Evolutionary conservation across 1,140 invertebrate species (phyloP).

Genomic region (Frieseomelitta varia): DNA sequence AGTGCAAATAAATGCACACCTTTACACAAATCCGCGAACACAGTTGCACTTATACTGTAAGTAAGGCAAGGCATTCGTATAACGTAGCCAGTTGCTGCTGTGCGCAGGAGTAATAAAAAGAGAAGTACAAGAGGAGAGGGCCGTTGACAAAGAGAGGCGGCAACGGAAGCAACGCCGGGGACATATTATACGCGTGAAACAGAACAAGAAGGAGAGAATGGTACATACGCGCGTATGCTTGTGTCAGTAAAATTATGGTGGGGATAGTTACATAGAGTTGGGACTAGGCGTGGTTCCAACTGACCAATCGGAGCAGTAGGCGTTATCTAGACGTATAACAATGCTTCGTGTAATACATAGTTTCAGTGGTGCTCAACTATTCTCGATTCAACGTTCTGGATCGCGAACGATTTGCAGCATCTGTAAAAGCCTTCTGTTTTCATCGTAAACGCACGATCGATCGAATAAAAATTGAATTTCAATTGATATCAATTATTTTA

Average conservation of each 20-base stretch:
- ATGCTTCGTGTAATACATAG: conserved; percentile 24
- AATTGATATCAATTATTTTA: background rate
- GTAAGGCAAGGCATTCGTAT: background rate
- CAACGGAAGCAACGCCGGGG: conserved; percentile 15
- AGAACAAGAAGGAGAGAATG: conserved; percentile 18
- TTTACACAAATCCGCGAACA: background rate
- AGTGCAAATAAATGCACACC: conserved; percentile 28
- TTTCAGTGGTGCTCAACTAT: conserved; percentile 21
- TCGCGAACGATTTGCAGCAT: background rate
- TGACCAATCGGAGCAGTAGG: conserved; percentile 52
- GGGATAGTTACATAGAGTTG: conserved; percentile 41
- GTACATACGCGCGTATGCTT: background rate
- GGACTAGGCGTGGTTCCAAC: conserved; percentile 52
- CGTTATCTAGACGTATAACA: conserved; percentile 56
- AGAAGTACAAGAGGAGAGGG: conserved; percentile 8
- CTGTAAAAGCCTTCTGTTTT: background rate
- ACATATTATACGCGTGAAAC: background rate
- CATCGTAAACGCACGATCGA: too few species aligned
- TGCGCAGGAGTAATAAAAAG: conserved; percentile 31
- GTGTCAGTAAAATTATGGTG: conserved; percentile 17
- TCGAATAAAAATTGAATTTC: background rate
- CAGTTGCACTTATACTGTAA: background rate
- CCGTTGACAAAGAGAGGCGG: conserved; percentile 25
- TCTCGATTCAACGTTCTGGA: background rate
- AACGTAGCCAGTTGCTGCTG: background rate